Evolutionary conservation across 1,140 invertebrate genomes (phyloP), one percentile per base, ranked within the genome.

Genomic region (Orius laevigatus): DNA sequence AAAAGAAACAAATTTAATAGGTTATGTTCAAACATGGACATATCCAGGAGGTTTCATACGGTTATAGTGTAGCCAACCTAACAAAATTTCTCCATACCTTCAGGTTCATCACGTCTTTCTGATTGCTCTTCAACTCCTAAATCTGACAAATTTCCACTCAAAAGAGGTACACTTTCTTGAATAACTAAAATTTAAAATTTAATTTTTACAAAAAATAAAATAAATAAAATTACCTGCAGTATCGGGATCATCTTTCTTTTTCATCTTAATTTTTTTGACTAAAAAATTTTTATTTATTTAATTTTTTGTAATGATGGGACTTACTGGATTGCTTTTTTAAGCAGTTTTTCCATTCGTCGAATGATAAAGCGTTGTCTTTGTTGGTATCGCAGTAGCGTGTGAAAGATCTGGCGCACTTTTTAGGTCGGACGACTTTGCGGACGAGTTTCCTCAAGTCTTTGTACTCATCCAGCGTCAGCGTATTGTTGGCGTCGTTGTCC

Each of bases 341-440:
- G 62, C 89, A 93, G 20, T 75, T 71, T 11, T 72, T 73, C 89
- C 88, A 93, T 65, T 93, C 89, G 46, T 78, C 71, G 38, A 58
- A 50, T 4, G 81, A 76, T 32, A 92, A 76, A 51, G 71, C 75
- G 12, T 75, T 73, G 66, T 94, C 82, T 34, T 69, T 68, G 63
- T 90, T 77, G 32, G 76, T 66, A 65, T 94, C 89, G 66, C 90
- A 94, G 52, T 77, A 76, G 46, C 78, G 75, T 1, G 84, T 76
- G 68, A 93, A 94, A n/a, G 75, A 79, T 54, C 83, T 79, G 45
- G 87, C 85, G 65, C 90, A 94, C 51, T 81, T 74, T 62, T 81
- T 81, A 8, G 90, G 90, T 56, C 82, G 81, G 14, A 93, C 81
- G 16, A 83, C 77, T 65, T 86, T 85, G 60, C 81, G 84, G 1